Base-by-base conservation (phyloP, 2,113 vertebrate genomes). In the Noturus placidus region DNA sequence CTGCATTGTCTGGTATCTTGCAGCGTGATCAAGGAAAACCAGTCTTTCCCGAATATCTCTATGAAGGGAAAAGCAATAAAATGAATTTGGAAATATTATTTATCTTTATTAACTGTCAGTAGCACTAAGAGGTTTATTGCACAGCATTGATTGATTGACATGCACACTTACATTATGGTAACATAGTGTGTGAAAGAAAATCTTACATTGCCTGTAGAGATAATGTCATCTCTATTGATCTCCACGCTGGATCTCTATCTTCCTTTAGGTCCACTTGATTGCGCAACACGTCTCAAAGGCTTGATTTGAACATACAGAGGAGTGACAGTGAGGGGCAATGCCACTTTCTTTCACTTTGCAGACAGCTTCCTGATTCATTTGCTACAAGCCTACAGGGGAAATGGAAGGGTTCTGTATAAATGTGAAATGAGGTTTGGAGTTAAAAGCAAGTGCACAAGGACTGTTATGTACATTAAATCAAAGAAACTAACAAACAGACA, bases 211-310 rank as follows among this genome's bases (percentile, higher is more conserved):
- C n/a, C 10, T 54, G 46, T 6, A 57, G 69, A 56, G 52, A 25
- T 72, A 56, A 72, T 57, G 30, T 57, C 20, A 85, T 85, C 83
- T 74, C 4, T 56, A 56, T 56, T 70, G 82, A 84, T 70, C 67
- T 38, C 10, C 3, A n/a, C n/a, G 72, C 50, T 54, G 63, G 46
- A 69, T 19, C 9, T 56, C 46, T 30, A 27, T 30, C 42, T 27
- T 67, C 17, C 42, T 30, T 63, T 72, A 15, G 50, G 67, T 84
- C 7, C 65, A 54, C 38, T 35, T 84, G 25, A 70, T 84, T 56
- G 46, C 19, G 13, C 50, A 63, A 63, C 22, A 27, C 13, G n/a
- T 9, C 50, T 72, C 8, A 56, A 84, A 56, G 33, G 14, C 27
- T 22, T 15, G 11, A 27, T 74, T 42, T 42, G 20, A 85, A 38